Base-by-base conservation (phyloP, 2,797 vertebrate species). In the Anas bahamensis region DNA sequence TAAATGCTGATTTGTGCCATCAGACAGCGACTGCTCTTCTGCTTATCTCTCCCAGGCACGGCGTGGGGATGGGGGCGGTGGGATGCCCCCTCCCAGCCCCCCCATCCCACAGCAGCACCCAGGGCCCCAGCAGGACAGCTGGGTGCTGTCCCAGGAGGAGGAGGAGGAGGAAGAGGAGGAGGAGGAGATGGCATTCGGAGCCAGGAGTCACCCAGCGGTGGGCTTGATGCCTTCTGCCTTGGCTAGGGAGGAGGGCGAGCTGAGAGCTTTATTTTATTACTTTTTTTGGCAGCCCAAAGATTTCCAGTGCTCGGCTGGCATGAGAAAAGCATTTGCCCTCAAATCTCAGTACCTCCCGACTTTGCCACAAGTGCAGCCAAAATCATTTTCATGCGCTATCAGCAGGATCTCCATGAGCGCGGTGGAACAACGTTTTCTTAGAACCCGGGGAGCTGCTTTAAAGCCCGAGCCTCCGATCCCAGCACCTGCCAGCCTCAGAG, bases 1-100 rank as follows among this genome's bases (percentile, higher is more conserved):
- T 97, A 94, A 97, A 94, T 92, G 96, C 95, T 96, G 96, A 96
- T 94, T 83, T 91, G 88, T 86, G 86, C 86, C 42, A 63, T 90
- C 94, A 93, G 89, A 93, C 96, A 95, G 96, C 1, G 1, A 61
- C 72, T 83, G 78, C 57, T 89, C 94, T 95, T 75, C 85, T 55
- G 53, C 80, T 93, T 90, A 78, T 93, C 95, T 83, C 39, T 93
- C 2, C 2, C 84, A 39, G 76, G 73, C 37, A 2, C 22, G 12
- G 26, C 1, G 33, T 1, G 2, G 86, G 76, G 71, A 52, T 2
- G 6, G 84, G 84, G 80, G 35, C 26, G 46, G 55, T 3, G 26
- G 81, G 78, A 87, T 39, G 46, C 46, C 1, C 22, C 46, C 21
- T 46, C 46, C 46, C 41, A 15, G 15, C 28, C 65, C 83, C 56